Evolutionary conservation across 2,797 vertebrate genomes (phyloP), one percentile per base, ranked within the genome.

Genomic region (Poecilia velifera): DNA sequence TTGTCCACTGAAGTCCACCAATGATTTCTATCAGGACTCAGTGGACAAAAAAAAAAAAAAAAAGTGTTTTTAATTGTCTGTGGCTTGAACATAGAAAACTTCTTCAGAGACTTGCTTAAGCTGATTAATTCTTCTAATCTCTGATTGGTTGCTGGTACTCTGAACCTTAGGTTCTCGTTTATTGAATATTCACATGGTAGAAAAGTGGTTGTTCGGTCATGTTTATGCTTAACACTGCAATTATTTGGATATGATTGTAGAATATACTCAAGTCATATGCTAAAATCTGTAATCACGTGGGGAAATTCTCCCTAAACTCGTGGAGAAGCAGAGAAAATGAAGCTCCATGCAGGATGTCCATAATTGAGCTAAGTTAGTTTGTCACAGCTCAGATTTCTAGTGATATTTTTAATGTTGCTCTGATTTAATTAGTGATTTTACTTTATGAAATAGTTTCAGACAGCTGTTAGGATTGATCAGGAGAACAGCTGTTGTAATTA

Each of bases 1-100:
- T 10, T 41, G 64, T 41, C 39, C 66, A 43, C 66, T 70, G 66
- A 70, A 43, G 66, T 70, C 39, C 66, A 70, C 22, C 66, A n/a
- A n/a, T 13, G 25, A 25, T 70, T 43, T 43, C 10, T n/a, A 2
- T 41, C 64, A 25, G 36, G 39, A 68, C 22, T 70, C 66, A 13
- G 36, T 25, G 36, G 20, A 43, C 59, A 62, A 25, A 39, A n/a
- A 45, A 31, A 31, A 45, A 31, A 31, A 31, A 31, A 31, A 10
- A 70, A n/a, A 45, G 12, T 6, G 41, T 28, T 71, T 70, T 43
- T 28, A 71, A n/a, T 45, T 43, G 41, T 71, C 25, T 71, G 9
- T n/a, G 9, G 22, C 12, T n/a, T 45, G 43, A 45, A 71, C n/a
- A 8, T 28, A n/a, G 25, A 8, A 71, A 71, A 71, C 41, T 25